Evolutionary conservation across 2,797 vertebrate genomes (phyloP).

Genomic region (Siniperca obscura): DNA sequence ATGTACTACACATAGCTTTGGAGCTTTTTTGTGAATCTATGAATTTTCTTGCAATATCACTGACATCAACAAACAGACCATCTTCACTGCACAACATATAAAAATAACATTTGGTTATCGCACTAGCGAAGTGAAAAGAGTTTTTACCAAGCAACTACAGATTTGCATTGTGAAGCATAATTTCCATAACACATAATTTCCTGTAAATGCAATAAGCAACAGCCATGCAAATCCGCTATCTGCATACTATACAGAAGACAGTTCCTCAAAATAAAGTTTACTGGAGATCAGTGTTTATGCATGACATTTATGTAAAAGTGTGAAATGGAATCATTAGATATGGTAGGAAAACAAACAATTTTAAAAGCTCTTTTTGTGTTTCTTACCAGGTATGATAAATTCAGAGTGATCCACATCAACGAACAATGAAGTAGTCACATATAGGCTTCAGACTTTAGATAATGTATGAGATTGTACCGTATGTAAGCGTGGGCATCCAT

Average conservation of each 20-base stretch:
- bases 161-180: neutral
- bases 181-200: neutral
- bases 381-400: neutral
- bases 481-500: neutral
- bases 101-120: neutral
- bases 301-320: slow-evolving; percentile 12
- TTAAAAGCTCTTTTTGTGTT: slow-evolving; percentile 3
- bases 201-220: neutral
- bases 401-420: neutral
- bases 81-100: neutral
- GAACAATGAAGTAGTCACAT: neutral
- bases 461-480: neutral
- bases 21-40: neutral
- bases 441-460: neutral
- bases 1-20: neutral
- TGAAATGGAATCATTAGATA: neutral
- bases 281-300: neutral
- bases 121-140: neutral
- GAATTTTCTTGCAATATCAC: neutral
- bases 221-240: neutral
- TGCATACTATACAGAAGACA: neutral
- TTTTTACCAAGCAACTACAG: neutral
- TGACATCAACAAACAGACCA: neutral
- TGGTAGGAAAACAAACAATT: neutral
- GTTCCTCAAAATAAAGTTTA: neutral